Evolutionary conservation across 2,888 invertebrate genomes (phyloP).

Genomic region (Platerodrilus igneus): DNA sequence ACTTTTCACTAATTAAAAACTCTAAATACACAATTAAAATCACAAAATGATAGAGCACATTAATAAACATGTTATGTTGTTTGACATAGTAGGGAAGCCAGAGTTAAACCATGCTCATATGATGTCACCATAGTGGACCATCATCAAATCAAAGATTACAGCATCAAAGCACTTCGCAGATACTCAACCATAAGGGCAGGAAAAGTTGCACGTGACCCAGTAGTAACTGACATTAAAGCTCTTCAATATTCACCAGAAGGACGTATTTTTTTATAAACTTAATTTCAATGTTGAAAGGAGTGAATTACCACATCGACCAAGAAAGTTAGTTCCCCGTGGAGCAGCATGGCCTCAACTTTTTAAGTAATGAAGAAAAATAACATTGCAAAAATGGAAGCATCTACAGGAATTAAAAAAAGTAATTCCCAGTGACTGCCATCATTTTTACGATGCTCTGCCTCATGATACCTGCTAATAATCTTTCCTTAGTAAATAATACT

Average conservation of each 20-base stretch:
- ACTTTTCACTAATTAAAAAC: no score
- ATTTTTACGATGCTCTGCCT: conserved; percentile 11
- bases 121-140: no score
- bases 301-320: conserved; percentile 8
- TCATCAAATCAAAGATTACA: conserved; percentile 1
- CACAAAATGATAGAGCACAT: no score
- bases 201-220: no score
- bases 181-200: no score
- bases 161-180: conserved; percentile 1
- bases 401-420: conserved; percentile 13
- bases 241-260: conserved; percentile 8
- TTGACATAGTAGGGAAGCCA: conserved; percentile 1
- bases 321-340: background rate
- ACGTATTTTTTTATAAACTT: conserved; percentile 8
- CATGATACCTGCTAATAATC: no score
- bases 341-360: background rate
- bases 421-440: conserved; percentile 14
- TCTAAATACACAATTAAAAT: no score
- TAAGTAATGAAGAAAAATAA: background rate
- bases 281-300: conserved; percentile 12
- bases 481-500: no score
- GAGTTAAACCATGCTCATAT: no score
- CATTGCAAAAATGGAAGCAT: conserved; percentile 11
- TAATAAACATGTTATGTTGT: no score
- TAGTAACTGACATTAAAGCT: conserved; percentile 15